phyloP scores from a whole-genome alignment of 2,888 invertebrate genomes.

The Zelleria hepariella region DNA sequence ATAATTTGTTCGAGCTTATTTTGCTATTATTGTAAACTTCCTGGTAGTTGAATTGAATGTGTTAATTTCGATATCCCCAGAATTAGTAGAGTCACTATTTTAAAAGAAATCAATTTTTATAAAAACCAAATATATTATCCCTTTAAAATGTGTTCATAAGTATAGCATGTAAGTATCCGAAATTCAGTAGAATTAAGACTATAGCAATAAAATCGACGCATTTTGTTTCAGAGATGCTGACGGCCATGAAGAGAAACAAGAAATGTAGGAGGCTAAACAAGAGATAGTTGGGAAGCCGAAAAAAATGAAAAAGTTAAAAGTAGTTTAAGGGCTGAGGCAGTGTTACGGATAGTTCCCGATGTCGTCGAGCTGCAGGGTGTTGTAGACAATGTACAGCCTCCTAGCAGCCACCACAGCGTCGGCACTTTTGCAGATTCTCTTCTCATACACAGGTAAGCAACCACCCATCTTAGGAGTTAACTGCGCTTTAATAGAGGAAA shows the following conservation, averaged over 20 bases:
- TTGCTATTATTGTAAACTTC: too few species aligned
- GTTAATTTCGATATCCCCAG: too few species aligned
- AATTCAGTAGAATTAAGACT: neutral
- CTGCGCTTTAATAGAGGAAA: too few species aligned
- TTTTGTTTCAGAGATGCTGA: slow-evolving; percentile 4
- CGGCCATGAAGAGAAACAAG: neutral
- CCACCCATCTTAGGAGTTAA: neutral
- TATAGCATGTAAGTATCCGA: too few species aligned
- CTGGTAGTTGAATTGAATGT: too few species aligned
- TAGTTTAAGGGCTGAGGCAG: slow-evolving; percentile 19
- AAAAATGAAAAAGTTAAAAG: slow-evolving; percentile 44
- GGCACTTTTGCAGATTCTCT: slow-evolving; percentile 55
- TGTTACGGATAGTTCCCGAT: slow-evolving; percentile 47
- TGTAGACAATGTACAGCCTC: slow-evolving; percentile 64
- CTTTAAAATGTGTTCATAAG: too few species aligned
- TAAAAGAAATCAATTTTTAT: too few species aligned
- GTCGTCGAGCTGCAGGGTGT: slow-evolving; percentile 36
- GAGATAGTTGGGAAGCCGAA: neutral
- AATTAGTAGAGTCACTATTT: too few species aligned
- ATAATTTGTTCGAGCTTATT: too few species aligned
- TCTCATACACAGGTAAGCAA: slow-evolving; percentile 48
- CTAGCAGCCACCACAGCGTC: slow-evolving; percentile 53
- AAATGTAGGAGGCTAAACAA: neutral
- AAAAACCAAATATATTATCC: too few species aligned
- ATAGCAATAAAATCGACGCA: neutral